Evolutionary conservation across 1,140 invertebrate species (phyloP).

Genomic region (Drosophila ananassae): DNA sequence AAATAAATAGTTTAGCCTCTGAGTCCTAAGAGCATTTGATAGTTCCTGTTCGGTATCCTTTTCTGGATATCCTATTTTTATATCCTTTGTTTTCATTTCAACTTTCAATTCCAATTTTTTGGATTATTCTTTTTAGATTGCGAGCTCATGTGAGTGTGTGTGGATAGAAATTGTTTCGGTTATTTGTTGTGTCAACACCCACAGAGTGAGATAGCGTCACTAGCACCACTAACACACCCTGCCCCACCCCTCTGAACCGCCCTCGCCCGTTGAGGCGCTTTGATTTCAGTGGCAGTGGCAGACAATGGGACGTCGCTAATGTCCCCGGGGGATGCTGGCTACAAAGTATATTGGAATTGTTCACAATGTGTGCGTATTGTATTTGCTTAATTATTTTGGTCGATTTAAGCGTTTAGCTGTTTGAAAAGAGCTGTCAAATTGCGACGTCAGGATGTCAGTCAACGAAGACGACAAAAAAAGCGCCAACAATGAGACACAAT

Average conservation of each 20-base stretch:
- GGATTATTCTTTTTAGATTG: slow-evolving; percentile 21
- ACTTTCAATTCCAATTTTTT: slow-evolving; percentile 50
- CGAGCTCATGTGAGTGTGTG: slow-evolving; percentile 16
- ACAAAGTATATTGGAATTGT: slow-evolving; percentile 19
- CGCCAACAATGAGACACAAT: slow-evolving; percentile 49
- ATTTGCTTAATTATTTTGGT: slow-evolving; percentile 68
- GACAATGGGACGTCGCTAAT: slow-evolving; percentile 68
- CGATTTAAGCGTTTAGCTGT: slow-evolving; percentile 62
- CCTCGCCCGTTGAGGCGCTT: background rate
- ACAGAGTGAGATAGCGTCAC: slow-evolving; percentile 7
- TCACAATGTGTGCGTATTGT: slow-evolving; percentile 24
- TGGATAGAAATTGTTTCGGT: slow-evolving; percentile 56
- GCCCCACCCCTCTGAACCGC: background rate
- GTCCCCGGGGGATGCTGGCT: slow-evolving; percentile 32
- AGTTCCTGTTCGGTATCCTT: background rate
- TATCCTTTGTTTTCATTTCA: background rate
- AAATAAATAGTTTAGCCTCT: too few species aligned
- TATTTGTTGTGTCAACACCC: slow-evolving; percentile 57
- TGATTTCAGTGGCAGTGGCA: slow-evolving; percentile 40
- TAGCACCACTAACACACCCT: background rate
- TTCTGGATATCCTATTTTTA: background rate
- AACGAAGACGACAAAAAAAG: background rate
- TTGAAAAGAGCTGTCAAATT: slow-evolving; percentile 65
- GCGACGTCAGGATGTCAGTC: slow-evolving; percentile 38
- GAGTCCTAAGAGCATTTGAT: slow-evolving; percentile 2